Conservation (phyloP, 2,888 invertebrate genomes). For the Esperia sulphurella region DNA sequence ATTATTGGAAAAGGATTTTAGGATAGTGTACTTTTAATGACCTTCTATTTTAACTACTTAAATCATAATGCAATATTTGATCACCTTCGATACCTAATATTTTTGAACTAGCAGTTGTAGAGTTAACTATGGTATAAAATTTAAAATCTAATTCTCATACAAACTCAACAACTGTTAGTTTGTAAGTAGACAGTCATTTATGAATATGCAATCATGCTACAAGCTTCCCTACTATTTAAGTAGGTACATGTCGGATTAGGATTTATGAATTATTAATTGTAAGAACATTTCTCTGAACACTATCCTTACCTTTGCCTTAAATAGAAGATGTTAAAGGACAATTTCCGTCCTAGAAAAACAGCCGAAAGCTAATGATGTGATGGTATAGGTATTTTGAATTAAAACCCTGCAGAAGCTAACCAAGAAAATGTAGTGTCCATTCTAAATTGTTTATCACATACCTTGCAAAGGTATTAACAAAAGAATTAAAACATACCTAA, state of each 20-base stretch:
- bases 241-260: conserved; percentile 62
- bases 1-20: conserved; percentile 20
- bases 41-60: conserved; percentile 9
- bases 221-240: conserved; percentile 63
- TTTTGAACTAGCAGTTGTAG: conserved; percentile 22
- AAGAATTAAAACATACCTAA: conserved; percentile 35
- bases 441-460: conserved; percentile 60
- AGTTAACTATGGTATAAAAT: conserved; percentile 16
- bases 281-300: conserved; percentile 65
- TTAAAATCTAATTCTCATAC: conserved; percentile 18
- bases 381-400: conserved; percentile 23
- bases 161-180: conserved; percentile 11
- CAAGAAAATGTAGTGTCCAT: conserved; percentile 48
- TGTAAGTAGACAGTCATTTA: conserved; percentile 16
- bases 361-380: conserved; percentile 18
- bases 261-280: conserved; percentile 69
- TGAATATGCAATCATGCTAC: conserved; percentile 64
- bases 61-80: conserved; percentile 21
- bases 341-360: conserved; percentile 63
- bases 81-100: conserved; percentile 14
- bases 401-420: conserved; percentile 34
- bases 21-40: conserved; percentile 22
- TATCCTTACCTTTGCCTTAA: conserved; percentile 42
- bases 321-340: conserved; percentile 44
- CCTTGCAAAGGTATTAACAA: conserved; percentile 73